phyloP scores from a whole-genome alignment of 1,140 invertebrate species.

The Asobara japonica region DNA sequence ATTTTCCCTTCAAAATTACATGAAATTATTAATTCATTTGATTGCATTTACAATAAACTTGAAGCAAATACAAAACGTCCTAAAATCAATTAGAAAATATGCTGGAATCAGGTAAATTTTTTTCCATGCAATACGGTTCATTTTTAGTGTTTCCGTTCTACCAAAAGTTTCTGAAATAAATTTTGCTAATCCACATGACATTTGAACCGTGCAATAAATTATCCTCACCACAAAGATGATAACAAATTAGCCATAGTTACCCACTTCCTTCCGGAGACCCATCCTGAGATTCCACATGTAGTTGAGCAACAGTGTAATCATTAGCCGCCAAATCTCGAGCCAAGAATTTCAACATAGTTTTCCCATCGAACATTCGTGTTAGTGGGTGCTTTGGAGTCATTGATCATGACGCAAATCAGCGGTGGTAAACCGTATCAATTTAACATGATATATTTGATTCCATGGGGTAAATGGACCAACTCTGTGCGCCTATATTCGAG shows the following conservation, averaged over 20 bases:
- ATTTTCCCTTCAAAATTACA: too few species aligned
- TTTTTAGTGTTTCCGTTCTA: neutral
- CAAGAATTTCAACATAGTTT: neutral
- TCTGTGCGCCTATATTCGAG: too few species aligned
- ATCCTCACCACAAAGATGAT: neutral
- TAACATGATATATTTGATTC: too few species aligned
- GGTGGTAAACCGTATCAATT: neutral
- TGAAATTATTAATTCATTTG: too few species aligned
- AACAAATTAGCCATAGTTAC: neutral
- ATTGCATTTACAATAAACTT: too few species aligned
- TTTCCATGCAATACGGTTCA: too few species aligned
- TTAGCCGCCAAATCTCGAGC: neutral
- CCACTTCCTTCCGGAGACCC: neutral
- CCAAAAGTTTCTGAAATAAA: neutral
- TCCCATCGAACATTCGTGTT: neutral
- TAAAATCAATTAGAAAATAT: too few species aligned
- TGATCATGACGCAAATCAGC: neutral
- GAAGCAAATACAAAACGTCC: too few species aligned
- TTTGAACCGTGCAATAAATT: neutral
- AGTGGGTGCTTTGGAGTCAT: neutral
- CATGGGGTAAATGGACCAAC: too few species aligned
- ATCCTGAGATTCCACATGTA: neutral
- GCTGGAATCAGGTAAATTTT: too few species aligned
- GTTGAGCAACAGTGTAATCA: conserved; percentile 11
- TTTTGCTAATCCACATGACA: neutral